These are phyloP conservation scores for Melinopterus prodromus DNA, from an alignment of 2,888 invertebrate genomes.

Conservation along the genomic window DNA sequence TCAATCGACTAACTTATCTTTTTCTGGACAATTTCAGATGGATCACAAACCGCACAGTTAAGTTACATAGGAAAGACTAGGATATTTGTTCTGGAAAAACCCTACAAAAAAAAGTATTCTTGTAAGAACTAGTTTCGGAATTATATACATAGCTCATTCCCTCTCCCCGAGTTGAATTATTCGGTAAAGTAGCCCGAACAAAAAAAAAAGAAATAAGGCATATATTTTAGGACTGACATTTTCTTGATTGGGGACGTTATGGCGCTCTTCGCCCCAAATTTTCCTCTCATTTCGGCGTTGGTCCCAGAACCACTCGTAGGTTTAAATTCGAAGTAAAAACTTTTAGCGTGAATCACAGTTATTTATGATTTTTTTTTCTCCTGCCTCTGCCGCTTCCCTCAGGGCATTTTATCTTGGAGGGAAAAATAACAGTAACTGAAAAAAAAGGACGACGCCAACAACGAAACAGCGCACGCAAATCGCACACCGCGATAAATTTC, in stretches of 20 bases:
- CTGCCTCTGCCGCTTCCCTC: background rate
- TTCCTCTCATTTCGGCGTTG: background rate
- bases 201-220: background rate
- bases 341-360: background rate
- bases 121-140: background rate
- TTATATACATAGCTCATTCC: background rate
- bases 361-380: background rate
- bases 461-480: background rate
- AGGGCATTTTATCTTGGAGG: background rate
- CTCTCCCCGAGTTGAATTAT: background rate
- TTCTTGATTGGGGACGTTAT: background rate
- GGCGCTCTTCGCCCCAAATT: background rate
- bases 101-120: too few relatives aligned
- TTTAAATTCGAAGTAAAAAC: conserved; percentile 4
- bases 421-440: conserved; percentile 4
- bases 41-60: too few relatives aligned
- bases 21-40: too few relatives aligned
- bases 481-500: background rate
- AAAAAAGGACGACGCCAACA: background rate
- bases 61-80: too few relatives aligned
- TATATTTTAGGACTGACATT: background rate
- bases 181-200: background rate
- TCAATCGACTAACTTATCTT: too few relatives aligned
- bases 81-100: too few relatives aligned
- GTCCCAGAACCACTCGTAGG: background rate